Evolutionary conservation across 2,113 vertebrate genomes (phyloP).

Genomic region (Apeltes quadracus): DNA sequence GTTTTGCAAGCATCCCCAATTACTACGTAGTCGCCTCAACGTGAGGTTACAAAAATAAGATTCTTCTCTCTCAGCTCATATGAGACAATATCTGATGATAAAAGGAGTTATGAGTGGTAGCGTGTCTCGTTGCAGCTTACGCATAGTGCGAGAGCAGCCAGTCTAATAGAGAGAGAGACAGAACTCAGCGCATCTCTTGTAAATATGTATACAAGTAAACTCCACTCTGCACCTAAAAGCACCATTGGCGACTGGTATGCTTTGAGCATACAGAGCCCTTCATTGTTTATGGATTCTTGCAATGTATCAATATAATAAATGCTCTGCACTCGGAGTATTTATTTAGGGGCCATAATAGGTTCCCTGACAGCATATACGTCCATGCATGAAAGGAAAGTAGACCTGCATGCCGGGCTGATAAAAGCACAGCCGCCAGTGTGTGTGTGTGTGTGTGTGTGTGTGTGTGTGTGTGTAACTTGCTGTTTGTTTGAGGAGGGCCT

Average conservation of each 20-base stretch:
- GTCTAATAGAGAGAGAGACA: background rate
- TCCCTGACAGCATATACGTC: constrained; percentile 33
- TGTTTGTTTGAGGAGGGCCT: constrained; percentile 44
- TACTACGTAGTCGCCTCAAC: background rate
- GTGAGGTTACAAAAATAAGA: background rate
- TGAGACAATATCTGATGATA: background rate
- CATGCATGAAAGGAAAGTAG: constrained; percentile 46
- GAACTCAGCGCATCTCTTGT: background rate
- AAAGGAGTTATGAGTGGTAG: background rate
- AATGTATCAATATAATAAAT: background rate
- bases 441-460: constrained; percentile 29
- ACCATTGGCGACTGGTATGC: no score
- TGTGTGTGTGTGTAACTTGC: constrained; percentile 31
- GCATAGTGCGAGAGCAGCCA: background rate
- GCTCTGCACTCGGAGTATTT: constrained; percentile 3
- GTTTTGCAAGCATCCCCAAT: background rate
- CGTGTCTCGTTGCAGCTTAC: background rate
- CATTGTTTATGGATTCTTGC: background rate
- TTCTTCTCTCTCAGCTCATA: no score
- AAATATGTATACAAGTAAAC: background rate
- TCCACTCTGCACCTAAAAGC: background rate
- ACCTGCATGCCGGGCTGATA: constrained; percentile 40
- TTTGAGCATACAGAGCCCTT: background rate
- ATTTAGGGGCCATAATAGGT: constrained; percentile 19
- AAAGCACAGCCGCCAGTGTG: constrained; percentile 25